phyloP scores from a whole-genome alignment of 2,888 invertebrate genomes.

The Amblyteles armatorius region DNA sequence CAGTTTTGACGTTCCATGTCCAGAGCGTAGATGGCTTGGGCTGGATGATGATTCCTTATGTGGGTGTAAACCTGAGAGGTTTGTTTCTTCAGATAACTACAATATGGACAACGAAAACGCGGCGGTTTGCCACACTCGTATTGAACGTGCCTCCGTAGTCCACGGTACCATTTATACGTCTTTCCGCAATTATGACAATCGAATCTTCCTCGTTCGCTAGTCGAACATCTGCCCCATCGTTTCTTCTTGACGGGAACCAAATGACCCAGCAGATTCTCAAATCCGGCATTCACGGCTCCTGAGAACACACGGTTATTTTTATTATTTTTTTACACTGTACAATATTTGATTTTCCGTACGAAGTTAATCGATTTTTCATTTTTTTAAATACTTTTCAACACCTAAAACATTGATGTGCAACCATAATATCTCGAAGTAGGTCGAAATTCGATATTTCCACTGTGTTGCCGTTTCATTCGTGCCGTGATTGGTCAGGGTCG shows the following conservation, averaged over 20 bases:
- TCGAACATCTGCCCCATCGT: neutral
- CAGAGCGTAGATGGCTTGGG: slow-evolving; percentile 72
- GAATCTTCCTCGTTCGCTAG: neutral
- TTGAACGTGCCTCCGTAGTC: slow-evolving; percentile 70
- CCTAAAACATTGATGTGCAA: neutral
- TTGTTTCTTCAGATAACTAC: slow-evolving; percentile 76
- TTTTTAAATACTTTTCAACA: neutral
- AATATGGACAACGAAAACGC: slow-evolving; percentile 80
- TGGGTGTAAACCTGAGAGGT: slow-evolving; percentile 78
- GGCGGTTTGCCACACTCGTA: slow-evolving; percentile 79
- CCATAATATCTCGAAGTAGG: neutral
- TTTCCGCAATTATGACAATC: slow-evolving; percentile 55
- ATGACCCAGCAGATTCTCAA: slow-evolving; percentile 12
- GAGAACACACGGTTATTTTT: slow-evolving; percentile 32
- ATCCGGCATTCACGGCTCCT: slow-evolving; percentile 30
- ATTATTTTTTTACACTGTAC: slow-evolving; percentile 9
- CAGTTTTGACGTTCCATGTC: slow-evolving; percentile 73
- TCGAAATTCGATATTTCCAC: too few relatives aligned
- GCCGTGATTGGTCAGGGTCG: too few relatives aligned
- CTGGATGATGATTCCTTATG: slow-evolving; percentile 75
- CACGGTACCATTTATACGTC: slow-evolving; percentile 57
- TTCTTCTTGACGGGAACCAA: slow-evolving; percentile 37
- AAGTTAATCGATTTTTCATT: neutral
- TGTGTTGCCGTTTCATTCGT: too few relatives aligned
- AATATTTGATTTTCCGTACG: neutral